Percentiles rank a stretch among this genome's conserved stretches.
phyloP scores from a whole-genome alignment of 1,140 invertebrate species.

The Lasioglossum albipes region DNA sequence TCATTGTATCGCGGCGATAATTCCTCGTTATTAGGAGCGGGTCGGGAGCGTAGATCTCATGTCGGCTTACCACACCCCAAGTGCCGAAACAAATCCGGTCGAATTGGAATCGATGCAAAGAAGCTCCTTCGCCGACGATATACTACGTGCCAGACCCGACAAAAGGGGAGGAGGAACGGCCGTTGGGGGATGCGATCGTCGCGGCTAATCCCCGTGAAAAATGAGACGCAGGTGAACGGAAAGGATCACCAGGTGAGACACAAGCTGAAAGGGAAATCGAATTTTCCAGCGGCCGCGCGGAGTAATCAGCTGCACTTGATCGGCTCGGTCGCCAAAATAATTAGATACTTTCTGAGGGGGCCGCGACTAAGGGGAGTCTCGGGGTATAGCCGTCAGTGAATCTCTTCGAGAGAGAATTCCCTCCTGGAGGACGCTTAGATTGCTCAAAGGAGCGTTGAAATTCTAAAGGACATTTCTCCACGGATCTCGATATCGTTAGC shows the following conservation, averaged over 20 bases:
- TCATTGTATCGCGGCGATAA: conserved; percentile 79
- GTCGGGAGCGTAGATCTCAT: conserved; percentile 71
- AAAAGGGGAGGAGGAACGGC: conserved; percentile 34
- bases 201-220: conserved; percentile 74
- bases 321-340: conserved; percentile 20
- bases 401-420: neutral
- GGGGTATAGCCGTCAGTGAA: neutral
- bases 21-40: conserved; percentile 79
- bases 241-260: conserved; percentile 49
- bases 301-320: conserved; percentile 34
- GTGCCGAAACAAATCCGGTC: conserved; percentile 79
- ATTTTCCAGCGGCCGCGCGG: conserved; percentile 37
- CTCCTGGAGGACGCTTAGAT: neutral
- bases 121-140: conserved; percentile 51
- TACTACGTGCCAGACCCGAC: conserved; percentile 21
- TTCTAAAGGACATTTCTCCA: neutral
- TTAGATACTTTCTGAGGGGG: conserved; percentile 9
- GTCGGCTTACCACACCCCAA: conserved; percentile 79
- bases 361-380: neutral
- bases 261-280: conserved; percentile 17
- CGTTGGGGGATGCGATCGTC: conserved; percentile 60
- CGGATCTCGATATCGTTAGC: neutral
- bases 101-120: conserved; percentile 78
- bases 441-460: neutral
- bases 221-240: conserved; percentile 73